A percentile compares a stretch with the other conserved stretches of the same genome.
These are phyloP conservation scores for Dendropsophus ebraccatus DNA, from an alignment of 2,113 vertebrate genomes.

Conservation along the genomic window DNA sequence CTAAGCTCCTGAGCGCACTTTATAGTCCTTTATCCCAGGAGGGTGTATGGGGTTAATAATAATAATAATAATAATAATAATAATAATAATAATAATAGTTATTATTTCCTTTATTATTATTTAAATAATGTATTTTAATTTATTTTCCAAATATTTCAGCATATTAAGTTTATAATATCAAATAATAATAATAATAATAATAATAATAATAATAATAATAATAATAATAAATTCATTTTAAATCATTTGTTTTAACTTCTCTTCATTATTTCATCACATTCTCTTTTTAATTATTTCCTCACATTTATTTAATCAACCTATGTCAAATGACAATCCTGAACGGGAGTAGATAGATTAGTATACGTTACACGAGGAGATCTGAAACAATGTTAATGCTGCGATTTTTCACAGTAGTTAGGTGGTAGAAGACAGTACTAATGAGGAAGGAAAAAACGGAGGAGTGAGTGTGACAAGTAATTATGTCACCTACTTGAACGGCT, in stretches of 20 bases:
- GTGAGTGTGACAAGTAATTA: constrained; percentile 89
- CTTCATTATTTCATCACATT: neutral
- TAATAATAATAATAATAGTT: too few species aligned
- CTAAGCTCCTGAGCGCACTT: too few species aligned
- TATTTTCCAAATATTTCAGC: too few species aligned
- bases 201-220: neutral
- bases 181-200: neutral
- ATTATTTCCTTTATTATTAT: too few species aligned
- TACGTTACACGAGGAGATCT: neutral
- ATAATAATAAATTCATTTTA: too few species aligned
- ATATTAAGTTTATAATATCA: too few species aligned
- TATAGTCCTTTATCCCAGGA: too few species aligned
- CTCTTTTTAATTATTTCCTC: neutral
- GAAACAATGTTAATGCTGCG: constrained; percentile 64
- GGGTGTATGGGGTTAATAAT: too few species aligned
- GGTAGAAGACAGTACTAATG: constrained; percentile 77
- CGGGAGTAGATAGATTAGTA: neutral
- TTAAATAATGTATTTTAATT: too few species aligned
- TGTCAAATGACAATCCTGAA: neutral
- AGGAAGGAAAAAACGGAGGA: constrained; percentile 79
- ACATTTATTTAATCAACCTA: neutral
- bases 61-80: too few species aligned
- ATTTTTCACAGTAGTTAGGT: constrained; percentile 65
- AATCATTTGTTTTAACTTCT: too few species aligned
- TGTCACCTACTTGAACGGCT: constrained; percentile 85